Evolutionary conservation across 2,888 invertebrate species (phyloP).

Genomic region (Drosophila neotestacea): DNA sequence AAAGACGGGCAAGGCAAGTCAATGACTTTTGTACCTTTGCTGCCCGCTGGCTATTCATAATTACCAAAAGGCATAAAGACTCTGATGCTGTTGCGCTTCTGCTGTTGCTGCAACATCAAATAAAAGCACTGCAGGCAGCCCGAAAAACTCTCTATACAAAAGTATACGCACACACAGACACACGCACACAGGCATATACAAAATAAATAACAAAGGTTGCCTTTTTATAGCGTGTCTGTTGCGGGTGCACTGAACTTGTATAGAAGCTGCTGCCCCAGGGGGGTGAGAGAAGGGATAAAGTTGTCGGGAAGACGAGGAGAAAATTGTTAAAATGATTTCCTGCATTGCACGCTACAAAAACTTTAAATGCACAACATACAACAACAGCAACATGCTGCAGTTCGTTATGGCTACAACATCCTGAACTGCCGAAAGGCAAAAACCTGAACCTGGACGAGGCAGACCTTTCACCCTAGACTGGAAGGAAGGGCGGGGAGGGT

Average conservation of each 20-base stretch:
- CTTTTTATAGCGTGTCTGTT: constrained; percentile 71
- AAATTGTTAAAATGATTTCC: constrained; percentile 80
- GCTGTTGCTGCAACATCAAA: constrained; percentile 25
- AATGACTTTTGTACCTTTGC: constrained; percentile 62
- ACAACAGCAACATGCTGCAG: constrained; percentile 56
- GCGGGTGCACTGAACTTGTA: constrained; percentile 73
- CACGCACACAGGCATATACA: constrained; percentile 8
- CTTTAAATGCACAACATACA: constrained; percentile 77
- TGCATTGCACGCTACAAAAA: constrained; percentile 75
- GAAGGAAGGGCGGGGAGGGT: background rate
- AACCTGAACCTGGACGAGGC: constrained; percentile 1
- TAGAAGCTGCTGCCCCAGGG: constrained; percentile 19
- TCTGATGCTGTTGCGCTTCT: constrained; percentile 29
- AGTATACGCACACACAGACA: constrained; percentile 18
- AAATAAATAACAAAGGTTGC: constrained; percentile 59
- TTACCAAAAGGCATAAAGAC: constrained; percentile 60
- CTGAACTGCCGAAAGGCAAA: constrained; percentile 37
- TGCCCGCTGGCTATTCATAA: constrained; percentile 73
- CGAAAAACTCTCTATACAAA: constrained; percentile 34
- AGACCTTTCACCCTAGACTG: background rate
- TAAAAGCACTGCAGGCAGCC: constrained; percentile 47
- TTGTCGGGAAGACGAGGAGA: constrained; percentile 40
- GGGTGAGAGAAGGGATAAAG: background rate
- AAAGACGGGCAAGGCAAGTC: constrained; percentile 41
- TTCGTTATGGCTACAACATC: constrained; percentile 64